Evolutionary conservation across 2,113 vertebrate species (phyloP).

Genomic region (Rhineura floridana): DNA sequence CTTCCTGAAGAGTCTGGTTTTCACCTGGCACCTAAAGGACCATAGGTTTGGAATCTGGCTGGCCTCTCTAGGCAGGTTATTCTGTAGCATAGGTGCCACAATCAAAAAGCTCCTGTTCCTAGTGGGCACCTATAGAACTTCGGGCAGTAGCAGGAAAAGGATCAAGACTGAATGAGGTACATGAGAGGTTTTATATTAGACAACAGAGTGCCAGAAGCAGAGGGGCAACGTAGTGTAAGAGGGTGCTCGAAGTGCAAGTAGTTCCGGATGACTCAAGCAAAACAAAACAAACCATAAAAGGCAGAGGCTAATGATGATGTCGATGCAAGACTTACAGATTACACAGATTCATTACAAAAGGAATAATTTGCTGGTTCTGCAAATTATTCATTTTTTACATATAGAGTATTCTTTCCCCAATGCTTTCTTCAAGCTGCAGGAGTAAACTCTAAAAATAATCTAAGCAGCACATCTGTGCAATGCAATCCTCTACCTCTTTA

Average conservation of each 20-base stretch:
- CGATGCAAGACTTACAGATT: too few relatives aligned
- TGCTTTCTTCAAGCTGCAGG: rapidly evolving
- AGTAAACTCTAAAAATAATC: conserved; percentile 1
- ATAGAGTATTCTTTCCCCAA: background rate
- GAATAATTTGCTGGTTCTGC: too few relatives aligned
- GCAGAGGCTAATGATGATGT: background rate
- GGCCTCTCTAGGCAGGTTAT: background rate
- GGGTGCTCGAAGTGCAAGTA: background rate
- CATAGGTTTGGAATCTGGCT: background rate
- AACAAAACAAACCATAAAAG: background rate
- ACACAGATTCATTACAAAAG: too few relatives aligned
- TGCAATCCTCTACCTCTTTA: background rate
- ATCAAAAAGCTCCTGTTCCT: background rate
- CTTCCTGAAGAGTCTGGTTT: background rate
- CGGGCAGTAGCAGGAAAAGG: background rate
- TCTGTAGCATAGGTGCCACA: background rate
- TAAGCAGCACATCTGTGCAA: background rate
- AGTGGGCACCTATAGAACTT: background rate
- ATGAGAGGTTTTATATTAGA: background rate
- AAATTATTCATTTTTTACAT: background rate
- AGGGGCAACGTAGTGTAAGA: background rate
- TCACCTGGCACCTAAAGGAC: background rate
- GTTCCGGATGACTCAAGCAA: background rate
- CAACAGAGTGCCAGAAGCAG: background rate
- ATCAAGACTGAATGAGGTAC: background rate